phyloP scores from a whole-genome alignment of 1,140 invertebrate genomes.

The Apis dorsata region DNA sequence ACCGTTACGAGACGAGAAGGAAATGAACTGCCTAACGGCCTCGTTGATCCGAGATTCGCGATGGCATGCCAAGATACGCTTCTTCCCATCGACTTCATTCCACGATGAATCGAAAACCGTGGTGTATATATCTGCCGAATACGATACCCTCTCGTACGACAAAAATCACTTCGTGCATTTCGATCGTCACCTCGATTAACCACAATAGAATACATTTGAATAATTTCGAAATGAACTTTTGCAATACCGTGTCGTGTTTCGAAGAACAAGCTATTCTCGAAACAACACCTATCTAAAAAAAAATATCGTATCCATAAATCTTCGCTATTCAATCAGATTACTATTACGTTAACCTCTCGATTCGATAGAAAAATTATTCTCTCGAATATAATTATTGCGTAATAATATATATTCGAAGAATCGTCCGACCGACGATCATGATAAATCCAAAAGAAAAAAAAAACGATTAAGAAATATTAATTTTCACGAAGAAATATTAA shows the following conservation, averaged over 20 bases:
- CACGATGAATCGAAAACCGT: conserved; percentile 47
- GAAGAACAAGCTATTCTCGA: no score
- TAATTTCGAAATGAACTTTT: neutral
- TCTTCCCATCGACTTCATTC: neutral
- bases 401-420: no score
- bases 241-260: neutral
- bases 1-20: conserved; percentile 29
- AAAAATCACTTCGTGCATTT: neutral
- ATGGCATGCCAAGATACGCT: conserved; percentile 6
- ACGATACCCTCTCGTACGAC: neutral
- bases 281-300: no score
- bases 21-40: conserved; percentile 37
- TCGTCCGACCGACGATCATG: no score
- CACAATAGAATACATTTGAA: neutral
- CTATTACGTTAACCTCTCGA: no score
- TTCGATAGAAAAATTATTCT: no score
- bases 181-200: conserved; percentile 3
- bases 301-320: no score
- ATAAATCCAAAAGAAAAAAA: no score
- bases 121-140: neutral
- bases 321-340: no score
- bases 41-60: conserved; percentile 28
- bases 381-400: no score
- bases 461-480: no score
- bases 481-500: no score